phyloP scores from a whole-genome alignment of 1,140 invertebrate species.

The Drosophila ficusphila region DNA sequence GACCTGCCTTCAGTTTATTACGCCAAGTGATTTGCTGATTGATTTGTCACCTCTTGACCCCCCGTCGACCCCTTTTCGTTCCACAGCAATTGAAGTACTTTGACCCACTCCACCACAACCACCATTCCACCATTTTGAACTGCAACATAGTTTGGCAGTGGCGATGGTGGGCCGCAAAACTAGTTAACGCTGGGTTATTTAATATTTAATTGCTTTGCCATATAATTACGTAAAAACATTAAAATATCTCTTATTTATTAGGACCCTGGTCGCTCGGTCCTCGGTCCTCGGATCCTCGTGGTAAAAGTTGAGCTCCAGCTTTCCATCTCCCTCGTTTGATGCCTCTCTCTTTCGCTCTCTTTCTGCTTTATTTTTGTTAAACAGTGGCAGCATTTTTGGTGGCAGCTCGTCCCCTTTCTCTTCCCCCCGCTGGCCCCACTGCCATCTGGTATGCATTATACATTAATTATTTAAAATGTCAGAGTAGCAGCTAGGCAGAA shows the following conservation, averaged over 20 bases:
- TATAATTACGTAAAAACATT: constrained; percentile 82
- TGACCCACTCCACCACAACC: too few relatives aligned
- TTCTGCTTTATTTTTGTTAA: constrained; percentile 69
- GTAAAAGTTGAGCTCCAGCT: constrained; percentile 39
- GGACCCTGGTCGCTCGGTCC: constrained; percentile 4
- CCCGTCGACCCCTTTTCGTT: constrained; percentile 11
- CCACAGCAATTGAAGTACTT: constrained; percentile 2
- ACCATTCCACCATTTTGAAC: not conserved
- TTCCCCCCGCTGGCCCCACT: not conserved
- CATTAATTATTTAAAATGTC: constrained; percentile 82
- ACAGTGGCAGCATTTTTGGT: constrained; percentile 55
- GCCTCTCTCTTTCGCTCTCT: too few relatives aligned
- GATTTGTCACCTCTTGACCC: constrained; percentile 67
- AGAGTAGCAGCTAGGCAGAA: constrained; percentile 74
- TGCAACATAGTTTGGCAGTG: constrained; percentile 11
- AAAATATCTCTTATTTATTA: constrained; percentile 78
- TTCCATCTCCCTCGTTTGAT: too few relatives aligned
- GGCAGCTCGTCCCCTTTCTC: not conserved
- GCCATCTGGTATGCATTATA: constrained; percentile 67
- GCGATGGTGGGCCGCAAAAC: constrained; percentile 50
- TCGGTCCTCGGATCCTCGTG: constrained; percentile 4
- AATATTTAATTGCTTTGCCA: constrained; percentile 77
- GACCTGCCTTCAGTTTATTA: constrained; percentile 69
- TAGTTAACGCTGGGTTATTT: constrained; percentile 65
- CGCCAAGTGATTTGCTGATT: constrained; percentile 70